Conservation (phyloP, 2,797 vertebrate species). For the Momotus momota region DNA sequence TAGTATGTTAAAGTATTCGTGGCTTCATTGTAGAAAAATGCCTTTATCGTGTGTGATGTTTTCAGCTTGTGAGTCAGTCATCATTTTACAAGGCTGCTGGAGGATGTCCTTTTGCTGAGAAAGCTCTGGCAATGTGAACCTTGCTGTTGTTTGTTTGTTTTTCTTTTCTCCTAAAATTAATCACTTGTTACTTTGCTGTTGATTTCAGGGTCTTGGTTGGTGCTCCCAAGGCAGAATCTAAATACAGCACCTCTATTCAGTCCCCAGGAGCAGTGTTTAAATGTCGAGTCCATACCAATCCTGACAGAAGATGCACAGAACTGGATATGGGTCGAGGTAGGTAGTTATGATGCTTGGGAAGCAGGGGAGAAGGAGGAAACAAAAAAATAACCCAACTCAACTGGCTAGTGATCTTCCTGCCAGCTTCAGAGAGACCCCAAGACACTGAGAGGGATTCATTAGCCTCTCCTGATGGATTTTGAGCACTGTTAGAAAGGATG, state of each 20-base stretch:
- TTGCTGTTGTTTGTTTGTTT: background rate
- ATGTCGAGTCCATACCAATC: slow-evolving; percentile 96
- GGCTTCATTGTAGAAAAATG: background rate
- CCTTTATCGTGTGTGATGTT: background rate
- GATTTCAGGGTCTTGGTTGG: slow-evolving; percentile 92
- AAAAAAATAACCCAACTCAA: background rate
- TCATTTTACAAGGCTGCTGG: background rate
- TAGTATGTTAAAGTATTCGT: background rate
- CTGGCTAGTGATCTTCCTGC: background rate
- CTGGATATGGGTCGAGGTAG: slow-evolving; percentile 96
- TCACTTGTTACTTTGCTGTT: slow-evolving; percentile 39
- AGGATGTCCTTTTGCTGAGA: background rate
- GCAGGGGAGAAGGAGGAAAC: background rate
- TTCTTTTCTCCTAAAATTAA: background rate
- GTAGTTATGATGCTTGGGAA: slow-evolving; percentile 33
- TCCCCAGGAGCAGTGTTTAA: slow-evolving; percentile 96
- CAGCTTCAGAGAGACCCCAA: background rate
- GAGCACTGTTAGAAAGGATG: background rate
- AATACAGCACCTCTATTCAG: slow-evolving; percentile 89
- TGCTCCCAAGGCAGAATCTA: slow-evolving; percentile 93
- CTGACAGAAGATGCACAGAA: slow-evolving; percentile 94
- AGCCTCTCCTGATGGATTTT: background rate
- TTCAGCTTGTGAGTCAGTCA: background rate
- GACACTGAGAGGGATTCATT: background rate
- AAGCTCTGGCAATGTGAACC: background rate